Base-by-base conservation (phyloP, 2,797 vertebrate species). In the Manis crassicaudata region DNA sequence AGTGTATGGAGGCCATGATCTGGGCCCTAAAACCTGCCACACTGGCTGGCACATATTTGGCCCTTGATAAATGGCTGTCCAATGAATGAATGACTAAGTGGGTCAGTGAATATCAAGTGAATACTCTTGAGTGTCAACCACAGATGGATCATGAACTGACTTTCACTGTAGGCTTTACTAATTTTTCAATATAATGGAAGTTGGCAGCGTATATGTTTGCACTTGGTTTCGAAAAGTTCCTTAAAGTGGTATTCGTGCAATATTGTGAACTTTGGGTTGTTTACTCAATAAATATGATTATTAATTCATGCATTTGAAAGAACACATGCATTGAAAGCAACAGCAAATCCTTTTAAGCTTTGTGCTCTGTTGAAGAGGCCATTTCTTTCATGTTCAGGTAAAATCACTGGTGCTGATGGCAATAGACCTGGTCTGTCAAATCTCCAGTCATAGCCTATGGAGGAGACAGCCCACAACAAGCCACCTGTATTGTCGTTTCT, bases 281-380 rank as follows among this genome's bases (percentile, higher is more conserved):
- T 76, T 65, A 60, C 83, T 84, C 79, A 90, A 72, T 86, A 95
- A 95, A 92, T 94, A 70, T 1, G 17, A 95, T 97, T 96, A 96
- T 85, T 93, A 95, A 97, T 96, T 96, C 93, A 95, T 91, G 82
- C 52, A 32, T 85, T 94, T 83, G 52, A 86, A 95, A 92, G 90
- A 96, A 87, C 62, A 75, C 76, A 75, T 21, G 37, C 86, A 4
- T 62, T 27, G 88, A 88, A 92, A 70, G 58, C 88, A 83, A 12
- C 70, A 75, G 95, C 37, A 90, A 91, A 85, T 87, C 83, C 88
- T 94, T 89, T 96, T 79, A 94, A 89, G 58, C 76, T 75, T 0
- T 46, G 5, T 58, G 54, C 62, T 76, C 75, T 94, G 62, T 72
- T 40, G 83, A 77, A 96, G 67, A 91, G 79, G 52, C 46, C 75